These are phyloP conservation scores for Brenthis ino DNA, from an alignment of 2,888 invertebrate genomes.

Conservation along the genomic window DNA sequence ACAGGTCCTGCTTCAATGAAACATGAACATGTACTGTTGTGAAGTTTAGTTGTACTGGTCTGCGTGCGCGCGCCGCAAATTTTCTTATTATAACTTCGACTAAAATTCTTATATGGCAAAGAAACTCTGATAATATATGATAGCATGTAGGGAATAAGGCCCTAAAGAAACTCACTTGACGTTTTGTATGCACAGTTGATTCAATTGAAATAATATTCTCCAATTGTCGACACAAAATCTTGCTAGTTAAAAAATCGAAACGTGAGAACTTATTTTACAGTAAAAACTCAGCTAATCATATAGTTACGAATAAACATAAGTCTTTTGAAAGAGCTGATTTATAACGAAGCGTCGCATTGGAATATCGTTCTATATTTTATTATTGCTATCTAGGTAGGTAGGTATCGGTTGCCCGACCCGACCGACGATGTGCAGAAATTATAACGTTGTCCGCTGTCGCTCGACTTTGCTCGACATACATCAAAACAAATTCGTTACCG, in stretches of 20 bases:
- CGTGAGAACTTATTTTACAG: conserved; percentile 32
- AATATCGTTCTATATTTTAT: conserved; percentile 61
- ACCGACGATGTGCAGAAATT: conserved; percentile 63
- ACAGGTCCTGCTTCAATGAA: conserved; percentile 15
- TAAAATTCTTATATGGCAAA: conserved; percentile 1
- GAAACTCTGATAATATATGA: conserved; percentile 9
- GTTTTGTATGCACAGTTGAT: conserved; percentile 17
- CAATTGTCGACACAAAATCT: conserved; percentile 23
- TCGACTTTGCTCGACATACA: conserved; percentile 40
- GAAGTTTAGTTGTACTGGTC: conserved; percentile 8
- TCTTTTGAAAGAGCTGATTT: conserved; percentile 41
- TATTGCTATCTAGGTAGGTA: conserved; percentile 65
- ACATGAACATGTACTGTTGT: conserved; percentile 11
- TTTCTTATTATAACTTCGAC: conserved; percentile 17
- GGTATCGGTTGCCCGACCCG: conserved; percentile 63
- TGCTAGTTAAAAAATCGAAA: conserved; percentile 35
- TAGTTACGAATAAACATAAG: conserved; percentile 19
- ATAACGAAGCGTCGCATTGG: conserved; percentile 53
- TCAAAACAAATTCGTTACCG: conserved; percentile 49
- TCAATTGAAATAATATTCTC: conserved; percentile 24
- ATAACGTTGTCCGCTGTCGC: conserved; percentile 53
- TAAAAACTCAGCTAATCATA: conserved; percentile 17
- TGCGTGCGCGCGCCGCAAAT: conserved; percentile 24
- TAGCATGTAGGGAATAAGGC: conserved; percentile 2
- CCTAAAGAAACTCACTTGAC: conserved; percentile 19